These are phyloP conservation scores for Drosophila triauraria DNA, from an alignment of 1,140 invertebrate genomes.

Conservation along the genomic window DNA sequence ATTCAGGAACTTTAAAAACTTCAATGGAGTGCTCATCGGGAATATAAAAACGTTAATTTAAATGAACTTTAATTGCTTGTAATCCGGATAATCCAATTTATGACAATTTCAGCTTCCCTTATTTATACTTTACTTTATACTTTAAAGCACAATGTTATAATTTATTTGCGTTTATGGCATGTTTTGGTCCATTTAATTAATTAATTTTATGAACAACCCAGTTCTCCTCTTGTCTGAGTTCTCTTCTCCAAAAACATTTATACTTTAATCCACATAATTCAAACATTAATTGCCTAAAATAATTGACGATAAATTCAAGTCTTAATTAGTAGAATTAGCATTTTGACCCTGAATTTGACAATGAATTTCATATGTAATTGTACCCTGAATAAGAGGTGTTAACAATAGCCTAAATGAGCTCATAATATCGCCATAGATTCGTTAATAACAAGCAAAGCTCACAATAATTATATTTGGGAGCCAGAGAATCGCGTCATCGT, in stretches of 20 bases:
- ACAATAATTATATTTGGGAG: slow-evolving; percentile 9
- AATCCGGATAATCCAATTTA: not conserved
- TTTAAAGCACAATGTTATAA: not conserved
- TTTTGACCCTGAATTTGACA: slow-evolving; percentile 2
- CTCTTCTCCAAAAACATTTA: too few relatives aligned
- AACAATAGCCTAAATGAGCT: slow-evolving; percentile 19
- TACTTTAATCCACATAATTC: too few relatives aligned
- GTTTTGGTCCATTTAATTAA: too few relatives aligned
- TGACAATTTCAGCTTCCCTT: not conserved
- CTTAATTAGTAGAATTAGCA: slow-evolving; percentile 6
- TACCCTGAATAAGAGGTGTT: not conserved
- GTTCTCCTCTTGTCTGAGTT: too few relatives aligned
- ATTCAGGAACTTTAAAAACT: too few relatives aligned
- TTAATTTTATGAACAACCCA: not conserved
- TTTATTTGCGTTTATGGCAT: not conserved
- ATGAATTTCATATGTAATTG: slow-evolving; percentile 2
- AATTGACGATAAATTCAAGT: too few relatives aligned
- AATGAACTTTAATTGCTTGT: not conserved
- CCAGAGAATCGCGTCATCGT: slow-evolving; percentile 2
- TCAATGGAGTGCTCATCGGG: too few relatives aligned
- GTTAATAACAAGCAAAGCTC: not conserved
- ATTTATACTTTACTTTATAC: too few relatives aligned
- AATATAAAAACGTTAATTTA: not conserved
- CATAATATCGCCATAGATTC: not conserved
- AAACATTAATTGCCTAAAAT: not conserved